Conservation (phyloP, 2,113 vertebrate species). For the Cyanistes caeruleus region DNA sequence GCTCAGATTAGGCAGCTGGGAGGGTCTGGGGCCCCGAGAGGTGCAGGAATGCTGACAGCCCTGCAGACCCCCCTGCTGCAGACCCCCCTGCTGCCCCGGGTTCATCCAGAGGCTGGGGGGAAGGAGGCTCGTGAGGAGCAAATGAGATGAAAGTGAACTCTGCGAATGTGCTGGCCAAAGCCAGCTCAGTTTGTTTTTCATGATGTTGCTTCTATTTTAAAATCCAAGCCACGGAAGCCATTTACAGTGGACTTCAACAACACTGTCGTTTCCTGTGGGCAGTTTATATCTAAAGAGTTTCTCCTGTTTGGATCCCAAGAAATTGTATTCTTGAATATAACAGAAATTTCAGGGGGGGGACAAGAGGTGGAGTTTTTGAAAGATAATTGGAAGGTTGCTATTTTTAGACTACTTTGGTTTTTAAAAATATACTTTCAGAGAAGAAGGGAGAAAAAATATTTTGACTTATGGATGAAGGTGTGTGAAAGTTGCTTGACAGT, state of each 20-base stretch:
- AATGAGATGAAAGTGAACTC: not conserved
- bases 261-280: not conserved
- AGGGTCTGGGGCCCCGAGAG: conserved; percentile 4
- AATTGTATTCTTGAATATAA: not conserved
- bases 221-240: not conserved
- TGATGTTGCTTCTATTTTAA: conserved; percentile 73
- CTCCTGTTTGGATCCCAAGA: not conserved
- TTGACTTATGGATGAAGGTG: not conserved
- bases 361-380: not conserved
- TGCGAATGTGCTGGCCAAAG: not conserved
- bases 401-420: not conserved
- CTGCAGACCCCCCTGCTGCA: not conserved
- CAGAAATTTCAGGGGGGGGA: not conserved
- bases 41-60: conserved; percentile 38
- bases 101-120: conserved; percentile 7
- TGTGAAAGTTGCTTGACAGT: not conserved
- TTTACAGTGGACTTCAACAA: not conserved
- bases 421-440: not conserved
- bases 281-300: not conserved
- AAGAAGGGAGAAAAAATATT: not conserved
- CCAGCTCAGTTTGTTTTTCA: conserved; percentile 2
- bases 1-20: conserved; percentile 27
- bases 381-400: not conserved
- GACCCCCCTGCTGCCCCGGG: not conserved
- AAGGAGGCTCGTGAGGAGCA: not conserved